Percentiles rank a stretch among this genome's conserved stretches.
Evolutionary conservation across 1,140 invertebrate genomes (phyloP).

Genomic region (Neotoxoptera formosana): DNA sequence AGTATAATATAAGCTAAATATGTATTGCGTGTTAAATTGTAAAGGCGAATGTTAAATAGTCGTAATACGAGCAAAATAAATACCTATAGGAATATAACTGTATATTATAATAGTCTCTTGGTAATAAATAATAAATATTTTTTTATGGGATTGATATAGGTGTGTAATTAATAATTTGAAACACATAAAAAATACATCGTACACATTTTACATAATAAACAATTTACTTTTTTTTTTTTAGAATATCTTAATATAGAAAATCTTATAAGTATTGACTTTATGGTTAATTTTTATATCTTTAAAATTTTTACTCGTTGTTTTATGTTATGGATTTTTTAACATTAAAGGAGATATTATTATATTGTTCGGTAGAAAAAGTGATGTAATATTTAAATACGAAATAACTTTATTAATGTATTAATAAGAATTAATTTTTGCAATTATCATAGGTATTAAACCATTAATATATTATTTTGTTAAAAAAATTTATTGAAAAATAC

Average conservation of each 20-base stretch:
- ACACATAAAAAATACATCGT: neutral
- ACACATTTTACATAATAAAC: neutral
- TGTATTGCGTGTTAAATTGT: neutral
- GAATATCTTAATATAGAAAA: neutral
- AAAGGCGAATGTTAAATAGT: neutral
- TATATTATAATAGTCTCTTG: no score
- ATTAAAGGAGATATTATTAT: neutral
- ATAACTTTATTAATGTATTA: neutral
- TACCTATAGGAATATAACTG: neutral
- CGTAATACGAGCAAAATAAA: neutral
- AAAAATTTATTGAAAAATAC: neutral
- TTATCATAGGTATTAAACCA: neutral
- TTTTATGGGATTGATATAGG: neutral
- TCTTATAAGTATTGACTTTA: neutral
- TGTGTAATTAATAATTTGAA: neutral
- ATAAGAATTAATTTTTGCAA: neutral
- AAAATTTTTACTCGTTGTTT: no score
- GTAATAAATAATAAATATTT: neutral
- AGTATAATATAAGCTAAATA: neutral
- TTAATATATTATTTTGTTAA: neutral
- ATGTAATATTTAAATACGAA: neutral
- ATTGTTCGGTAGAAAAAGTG: neutral
- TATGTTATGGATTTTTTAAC: neutral
- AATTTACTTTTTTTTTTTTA: neutral
- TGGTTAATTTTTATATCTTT: no score